A percentile compares a stretch with the other conserved stretches of the same genome.
Conservation (phyloP, 2,113 vertebrate genomes). For the Poeciliopsis prolifica region DNA sequence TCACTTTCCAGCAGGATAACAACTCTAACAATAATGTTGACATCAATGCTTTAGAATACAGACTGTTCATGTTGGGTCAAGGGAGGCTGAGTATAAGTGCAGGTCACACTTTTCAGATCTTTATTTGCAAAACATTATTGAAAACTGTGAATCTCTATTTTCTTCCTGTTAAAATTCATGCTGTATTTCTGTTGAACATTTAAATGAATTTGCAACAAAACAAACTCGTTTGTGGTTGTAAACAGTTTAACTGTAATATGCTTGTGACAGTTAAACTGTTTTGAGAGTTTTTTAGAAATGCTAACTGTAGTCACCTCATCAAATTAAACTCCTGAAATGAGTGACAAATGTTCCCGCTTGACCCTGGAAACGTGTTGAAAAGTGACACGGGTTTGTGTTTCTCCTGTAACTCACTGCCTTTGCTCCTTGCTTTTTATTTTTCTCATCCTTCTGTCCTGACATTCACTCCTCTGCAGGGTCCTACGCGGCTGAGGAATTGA, state of each 20-base stretch:
- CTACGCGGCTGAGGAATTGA: conserved; percentile 61
- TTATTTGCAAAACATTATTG: no score
- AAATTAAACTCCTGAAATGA: conserved; percentile 11
- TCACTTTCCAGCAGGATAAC: no score
- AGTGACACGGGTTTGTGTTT: conserved; percentile 22
- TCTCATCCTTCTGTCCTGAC: conserved; percentile 61
- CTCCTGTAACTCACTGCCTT: conserved; percentile 56
- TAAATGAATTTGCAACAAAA: neutral
- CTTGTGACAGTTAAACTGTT: neutral
- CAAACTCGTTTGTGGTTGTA: neutral
- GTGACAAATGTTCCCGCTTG: neutral
- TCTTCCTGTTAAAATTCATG: no score
- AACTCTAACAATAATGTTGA: no score
- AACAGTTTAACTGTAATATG: neutral
- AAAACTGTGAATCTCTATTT: no score
- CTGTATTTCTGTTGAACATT: no score
- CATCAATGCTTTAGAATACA: no score
- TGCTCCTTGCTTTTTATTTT: conserved; percentile 61
- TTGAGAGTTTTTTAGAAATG: no score
- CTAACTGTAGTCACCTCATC: neutral
- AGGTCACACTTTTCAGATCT: neutral
- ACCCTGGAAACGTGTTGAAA: conserved; percentile 13
- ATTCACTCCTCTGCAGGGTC: conserved; percentile 68
- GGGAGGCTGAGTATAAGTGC: no score
- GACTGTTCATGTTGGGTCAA: no score